Evolutionary conservation across 2,113 vertebrate species (phyloP), one percentile per base, ranked within the genome.

Genomic region (Candoia aspera): DNA sequence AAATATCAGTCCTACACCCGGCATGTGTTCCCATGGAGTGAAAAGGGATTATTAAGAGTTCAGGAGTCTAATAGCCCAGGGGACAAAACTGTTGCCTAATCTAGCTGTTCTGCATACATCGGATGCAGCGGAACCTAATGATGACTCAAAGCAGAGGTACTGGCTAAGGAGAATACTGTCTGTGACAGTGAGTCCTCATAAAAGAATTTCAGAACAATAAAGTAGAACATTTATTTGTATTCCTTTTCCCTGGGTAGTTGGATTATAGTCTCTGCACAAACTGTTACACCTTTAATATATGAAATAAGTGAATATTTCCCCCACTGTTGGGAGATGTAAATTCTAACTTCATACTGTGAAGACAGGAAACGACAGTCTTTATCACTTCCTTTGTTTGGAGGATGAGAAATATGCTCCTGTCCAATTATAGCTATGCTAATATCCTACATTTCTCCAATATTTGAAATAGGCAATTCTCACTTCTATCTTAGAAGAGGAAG

Each of bases 281-380:
- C 33, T 79, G 33, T 42, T 21, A 79, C 37, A 53, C 85, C 13
- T 23, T 46, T 88, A 60, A 59, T 21, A 13, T 62, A 88, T 49
- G 59, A 62, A 64, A 88, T 49, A 29, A 42, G 17, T 58, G 55
- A 24, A 59, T 87, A 85, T 85, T 53, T 85, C 24, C 8, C 29
- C n/a, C n/a, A 33, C 55, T 19, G 3, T 59, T 37, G n/a, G 9
- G 19, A 58, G 19, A 37, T 37, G 17, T n/a, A 24, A 84, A 19
- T 87, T 87, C 55, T 23, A 87, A 33, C n/a, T 87, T 87, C 86
- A 87, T 33, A 87, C n/a, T 58, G 46, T 21, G 54, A 87, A 87
- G 15, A 37, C 54, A 37, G n/a, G 55, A 29, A 87, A 33, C 55
- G 42, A 15, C 15, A 21, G 19, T 37, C 42, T 33, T 58, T 58